A percentile compares a stretch with the other conserved stretches of the same genome.
Evolutionary conservation across 2,113 vertebrate species (phyloP).

Genomic region (Hymenochirus boettgeri): DNA sequence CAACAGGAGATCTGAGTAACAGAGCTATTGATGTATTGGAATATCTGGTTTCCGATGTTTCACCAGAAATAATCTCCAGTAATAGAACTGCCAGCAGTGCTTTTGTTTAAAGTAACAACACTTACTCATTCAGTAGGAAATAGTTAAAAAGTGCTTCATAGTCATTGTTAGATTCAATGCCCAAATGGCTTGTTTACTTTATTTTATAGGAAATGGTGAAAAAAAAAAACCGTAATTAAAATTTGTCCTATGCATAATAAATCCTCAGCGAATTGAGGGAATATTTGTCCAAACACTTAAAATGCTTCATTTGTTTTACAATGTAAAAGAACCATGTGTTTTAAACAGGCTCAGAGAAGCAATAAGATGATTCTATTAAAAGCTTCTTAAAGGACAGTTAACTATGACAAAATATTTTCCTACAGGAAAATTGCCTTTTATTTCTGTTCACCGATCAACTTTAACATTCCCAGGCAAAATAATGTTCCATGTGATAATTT

Average conservation of each 20-base stretch:
- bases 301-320: conserved; percentile 34
- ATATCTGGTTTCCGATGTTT: too few relatives aligned
- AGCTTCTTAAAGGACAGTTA: background rate
- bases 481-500: too few relatives aligned
- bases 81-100: too few relatives aligned
- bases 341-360: conserved; percentile 16
- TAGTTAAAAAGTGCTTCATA: conserved; percentile 14
- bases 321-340: conserved; percentile 23
- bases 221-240: conserved; percentile 38
- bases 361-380: background rate
- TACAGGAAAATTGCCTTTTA: too few relatives aligned
- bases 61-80: too few relatives aligned
- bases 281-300: conserved; percentile 24
- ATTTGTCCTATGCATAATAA: conserved; percentile 23
- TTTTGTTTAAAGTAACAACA: too few relatives aligned
- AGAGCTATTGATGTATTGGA: too few relatives aligned
- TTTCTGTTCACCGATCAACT: too few relatives aligned
- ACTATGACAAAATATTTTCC: background rate
- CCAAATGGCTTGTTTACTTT: conserved; percentile 32
- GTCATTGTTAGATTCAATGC: conserved; percentile 8
- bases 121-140: background rate
- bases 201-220: conserved; percentile 16
- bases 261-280: conserved; percentile 21
- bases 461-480: too few relatives aligned
- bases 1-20: too few relatives aligned